phyloP scores from a whole-genome alignment of 2,888 invertebrate genomes.

The Andricus curvator region DNA sequence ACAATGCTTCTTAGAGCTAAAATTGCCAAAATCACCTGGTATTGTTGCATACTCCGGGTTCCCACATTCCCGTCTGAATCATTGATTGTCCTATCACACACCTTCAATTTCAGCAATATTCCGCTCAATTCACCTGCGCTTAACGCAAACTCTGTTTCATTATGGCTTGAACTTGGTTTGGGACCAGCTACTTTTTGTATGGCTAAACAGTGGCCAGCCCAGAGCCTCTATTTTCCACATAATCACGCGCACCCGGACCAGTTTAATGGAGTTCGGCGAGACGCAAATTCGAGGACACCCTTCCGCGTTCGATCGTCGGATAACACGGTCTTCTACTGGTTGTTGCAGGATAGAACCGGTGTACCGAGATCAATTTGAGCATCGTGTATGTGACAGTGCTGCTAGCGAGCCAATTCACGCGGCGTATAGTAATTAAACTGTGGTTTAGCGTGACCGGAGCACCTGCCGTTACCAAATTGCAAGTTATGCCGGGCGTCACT shows the following conservation, averaged over 20 bases:
- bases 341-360: constrained; percentile 41
- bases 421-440: constrained; percentile 74
- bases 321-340: constrained; percentile 40
- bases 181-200: constrained; percentile 17
- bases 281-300: constrained; percentile 46
- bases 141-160: constrained; percentile 7
- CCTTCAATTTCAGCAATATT: constrained; percentile 1
- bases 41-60: no score
- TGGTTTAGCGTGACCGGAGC: constrained; percentile 73
- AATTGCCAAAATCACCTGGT: no score
- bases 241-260: constrained; percentile 49
- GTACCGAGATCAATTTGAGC: constrained; percentile 72
- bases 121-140: neutral
- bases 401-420: constrained; percentile 73
- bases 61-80: no score
- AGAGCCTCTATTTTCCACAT: constrained; percentile 24
- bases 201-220: neutral
- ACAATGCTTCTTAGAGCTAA: no score
- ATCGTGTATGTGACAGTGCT: constrained; percentile 72
- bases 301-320: constrained; percentile 24
- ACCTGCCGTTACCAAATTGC: constrained; percentile 74
- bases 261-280: constrained; percentile 58
- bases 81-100: neutral
- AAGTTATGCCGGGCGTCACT: constrained; percentile 73
- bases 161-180: neutral